phyloP scores from a whole-genome alignment of 2,888 invertebrate genomes.

The Mactromeris polynyma region DNA sequence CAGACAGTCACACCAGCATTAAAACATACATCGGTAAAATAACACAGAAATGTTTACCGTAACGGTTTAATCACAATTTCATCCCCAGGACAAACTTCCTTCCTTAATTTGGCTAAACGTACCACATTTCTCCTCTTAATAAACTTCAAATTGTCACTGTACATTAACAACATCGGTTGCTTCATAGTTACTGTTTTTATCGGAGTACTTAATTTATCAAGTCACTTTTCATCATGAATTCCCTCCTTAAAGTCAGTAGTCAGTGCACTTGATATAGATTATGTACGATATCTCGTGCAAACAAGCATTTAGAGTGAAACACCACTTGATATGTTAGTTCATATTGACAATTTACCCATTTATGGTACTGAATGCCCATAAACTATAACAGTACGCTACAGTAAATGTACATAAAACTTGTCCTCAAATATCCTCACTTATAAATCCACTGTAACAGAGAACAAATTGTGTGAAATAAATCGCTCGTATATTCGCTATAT shows the following conservation, averaged over 20 bases:
- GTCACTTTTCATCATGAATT: neutral
- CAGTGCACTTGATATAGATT: neutral
- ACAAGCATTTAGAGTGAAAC: neutral
- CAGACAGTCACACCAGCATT: no score
- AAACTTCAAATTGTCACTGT: conserved; percentile 61
- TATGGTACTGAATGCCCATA: neutral
- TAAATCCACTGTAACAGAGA: neutral
- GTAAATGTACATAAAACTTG: neutral
- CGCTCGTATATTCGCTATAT: neutral
- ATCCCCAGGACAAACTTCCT: conserved; percentile 57
- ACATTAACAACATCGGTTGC: conserved; percentile 47
- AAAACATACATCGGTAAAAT: neutral
- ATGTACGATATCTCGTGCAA: neutral
- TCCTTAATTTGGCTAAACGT: conserved; percentile 50
- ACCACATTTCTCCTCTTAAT: conserved; percentile 61
- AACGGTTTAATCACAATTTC: conserved; percentile 68
- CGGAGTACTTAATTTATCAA: neutral
- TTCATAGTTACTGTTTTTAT: conserved; percentile 15
- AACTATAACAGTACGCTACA: neutral
- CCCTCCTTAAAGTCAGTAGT: neutral
- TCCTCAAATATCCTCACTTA: neutral
- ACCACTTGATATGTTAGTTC: neutral
- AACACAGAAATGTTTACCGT: conserved; percentile 44
- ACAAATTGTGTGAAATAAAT: neutral
- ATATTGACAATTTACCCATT: neutral